Base-by-base conservation (phyloP, 2,797 vertebrate species). In the Agapornis canus region DNA sequence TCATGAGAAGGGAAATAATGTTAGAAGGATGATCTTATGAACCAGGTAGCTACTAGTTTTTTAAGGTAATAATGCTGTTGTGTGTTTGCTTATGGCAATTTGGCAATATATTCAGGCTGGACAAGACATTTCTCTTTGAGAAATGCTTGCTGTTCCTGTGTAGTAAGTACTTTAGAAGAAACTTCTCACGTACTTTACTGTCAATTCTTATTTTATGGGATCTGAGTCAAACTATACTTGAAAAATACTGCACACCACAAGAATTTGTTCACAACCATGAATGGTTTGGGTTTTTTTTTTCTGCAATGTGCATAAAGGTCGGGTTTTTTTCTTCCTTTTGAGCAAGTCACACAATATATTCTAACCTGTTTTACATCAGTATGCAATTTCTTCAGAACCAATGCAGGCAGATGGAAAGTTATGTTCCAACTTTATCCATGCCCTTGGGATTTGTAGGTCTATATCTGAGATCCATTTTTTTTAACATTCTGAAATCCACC, bases 101-200 rank as follows among this genome's bases (percentile, higher is more conserved):
- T 90, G 69, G 89, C 61, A 93, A 22, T 49, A 39, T 45, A 54
- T 90, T 71, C 59, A 81, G 66, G 76, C 20, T 76, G 72, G 65
- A 93, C 39, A 92, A 73, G 65, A 70, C 61, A 79, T 86, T 94
- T 94, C 40, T 64, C 23, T 90, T 59, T 82, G 87, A 91, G 73
- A 92, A 96, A 66, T 89, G 69, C 57, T 76, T 94, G 82, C 85
- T 86, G 72, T 83, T 95, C 70, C 68, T 82, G 17, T 52, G 37
- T 63, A 94, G 69, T 51, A 85, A 90, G 83, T 85, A 65, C 79
- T 94, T 91, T 10, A 91, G 70, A 91, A 92, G 68, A 89, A 95
- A 85, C 77, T 89, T 61, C 78, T 93, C 83, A 95, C 4, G 7
- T 80, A 93, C 89, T 94, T 95, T 85, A 78, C 81, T 85, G 70